A percentile compares a stretch with the other conserved stretches of the same genome.
These are phyloP conservation scores for Ceratothoa steindachneri DNA, from an alignment of 2,888 invertebrate genomes.

Conservation along the genomic window DNA sequence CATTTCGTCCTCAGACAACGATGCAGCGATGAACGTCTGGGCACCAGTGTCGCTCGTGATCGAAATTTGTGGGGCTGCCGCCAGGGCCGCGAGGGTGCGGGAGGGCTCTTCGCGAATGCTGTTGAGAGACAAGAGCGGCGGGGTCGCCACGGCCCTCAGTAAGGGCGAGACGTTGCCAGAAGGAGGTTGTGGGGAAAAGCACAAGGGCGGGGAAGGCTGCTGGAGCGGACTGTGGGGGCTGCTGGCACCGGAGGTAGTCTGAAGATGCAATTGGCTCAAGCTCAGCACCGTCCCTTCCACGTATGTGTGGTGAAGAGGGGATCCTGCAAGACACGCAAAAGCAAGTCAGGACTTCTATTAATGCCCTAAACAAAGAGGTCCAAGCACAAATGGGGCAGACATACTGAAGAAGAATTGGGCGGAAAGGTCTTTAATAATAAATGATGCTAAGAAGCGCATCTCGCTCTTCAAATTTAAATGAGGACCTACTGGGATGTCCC, in stretches of 20 bases:
- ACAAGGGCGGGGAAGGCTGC: neutral
- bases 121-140: slow-evolving; percentile 34
- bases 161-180: slow-evolving; percentile 26
- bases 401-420: no score
- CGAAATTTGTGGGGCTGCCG: slow-evolving; percentile 42
- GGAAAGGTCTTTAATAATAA: no score
- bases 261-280: slow-evolving; percentile 39
- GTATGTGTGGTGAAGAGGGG: slow-evolving; percentile 39
- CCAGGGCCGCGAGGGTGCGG: slow-evolving; percentile 4
- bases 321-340: slow-evolving; percentile 24
- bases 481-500: no score
- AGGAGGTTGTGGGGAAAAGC: neutral
- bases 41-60: slow-evolving; percentile 42
- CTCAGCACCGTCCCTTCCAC: slow-evolving; percentile 45
- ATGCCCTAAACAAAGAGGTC: no score
- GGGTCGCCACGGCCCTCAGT: slow-evolving; percentile 32
- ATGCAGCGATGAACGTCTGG: slow-evolving; percentile 31
- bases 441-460: no score
- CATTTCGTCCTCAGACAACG: slow-evolving; percentile 36
- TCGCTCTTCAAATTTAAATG: no score
- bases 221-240: slow-evolving; percentile 10
- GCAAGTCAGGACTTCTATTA: no score
- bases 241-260: slow-evolving; percentile 20
- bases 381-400: no score
- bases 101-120: slow-evolving; percentile 41